A percentile compares a stretch with the other conserved stretches of the same genome.
These are phyloP conservation scores for Odocoileus hemionus DNA, from an alignment of 2,113 vertebrate species.

Conservation along the genomic window DNA sequence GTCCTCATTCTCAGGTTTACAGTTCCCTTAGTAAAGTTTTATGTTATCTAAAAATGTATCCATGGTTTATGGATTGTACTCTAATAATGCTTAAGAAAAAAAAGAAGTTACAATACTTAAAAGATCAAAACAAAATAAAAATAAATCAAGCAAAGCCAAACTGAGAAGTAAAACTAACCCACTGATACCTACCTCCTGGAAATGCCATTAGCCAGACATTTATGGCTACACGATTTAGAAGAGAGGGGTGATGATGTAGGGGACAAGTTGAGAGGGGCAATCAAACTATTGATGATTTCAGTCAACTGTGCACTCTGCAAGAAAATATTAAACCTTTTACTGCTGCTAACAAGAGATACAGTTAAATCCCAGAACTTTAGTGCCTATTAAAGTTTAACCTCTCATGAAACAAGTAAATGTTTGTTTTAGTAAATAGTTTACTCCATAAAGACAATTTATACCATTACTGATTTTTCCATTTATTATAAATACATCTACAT, in stretches of 20 bases:
- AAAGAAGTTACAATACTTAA: neutral
- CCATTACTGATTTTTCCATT: neutral
- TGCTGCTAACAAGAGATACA: neutral
- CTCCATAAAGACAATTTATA: neutral
- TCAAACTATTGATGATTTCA: slow-evolving; percentile 93
- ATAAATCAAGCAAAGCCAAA: neutral
- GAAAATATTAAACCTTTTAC: slow-evolving; percentile 52
- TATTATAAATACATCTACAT: neutral
- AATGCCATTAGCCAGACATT: slow-evolving; percentile 78
- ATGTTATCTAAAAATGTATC: slow-evolving; percentile 7
- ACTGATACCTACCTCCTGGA: slow-evolving; percentile 83
- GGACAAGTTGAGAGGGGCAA: slow-evolving; percentile 87
- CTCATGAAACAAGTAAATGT: neutral
- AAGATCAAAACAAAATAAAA: slow-evolving; percentile 39
- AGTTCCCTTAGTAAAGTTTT: neutral
- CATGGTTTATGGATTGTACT: neutral
- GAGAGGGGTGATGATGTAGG: slow-evolving; percentile 83
- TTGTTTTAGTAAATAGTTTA: slow-evolving; percentile 9
- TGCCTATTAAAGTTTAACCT: neutral
- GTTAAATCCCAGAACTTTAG: neutral
- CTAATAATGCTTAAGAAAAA: neutral
- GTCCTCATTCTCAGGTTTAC: neutral
- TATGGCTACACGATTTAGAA: slow-evolving; percentile 81
- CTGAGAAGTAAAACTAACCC: neutral
- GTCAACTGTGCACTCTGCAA: slow-evolving; percentile 93